Evolutionary conservation across 2,888 invertebrate species (phyloP).

Genomic region (Ophioninae sp.): DNA sequence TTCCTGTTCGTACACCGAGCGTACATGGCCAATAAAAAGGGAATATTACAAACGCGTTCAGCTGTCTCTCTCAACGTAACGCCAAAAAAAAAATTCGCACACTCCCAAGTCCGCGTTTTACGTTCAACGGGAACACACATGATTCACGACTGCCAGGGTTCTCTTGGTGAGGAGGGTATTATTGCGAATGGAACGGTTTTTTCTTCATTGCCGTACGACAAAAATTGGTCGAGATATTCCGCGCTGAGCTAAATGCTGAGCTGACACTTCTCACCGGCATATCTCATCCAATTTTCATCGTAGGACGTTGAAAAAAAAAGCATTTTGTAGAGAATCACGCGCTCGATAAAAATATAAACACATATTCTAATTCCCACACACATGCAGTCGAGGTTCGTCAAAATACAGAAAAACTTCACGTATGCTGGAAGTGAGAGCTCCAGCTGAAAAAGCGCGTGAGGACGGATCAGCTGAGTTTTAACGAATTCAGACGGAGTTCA

Average conservation of each 20-base stretch:
- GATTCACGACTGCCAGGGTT: neutral
- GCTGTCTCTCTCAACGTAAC: neutral
- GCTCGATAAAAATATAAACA: neutral
- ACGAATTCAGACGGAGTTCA: neutral
- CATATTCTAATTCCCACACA: no score
- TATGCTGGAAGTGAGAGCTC: neutral
- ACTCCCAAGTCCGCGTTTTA: neutral
- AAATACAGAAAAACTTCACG: neutral
- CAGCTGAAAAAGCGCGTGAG: neutral
- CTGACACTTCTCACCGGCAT: neutral
- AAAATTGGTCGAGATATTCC: neutral
- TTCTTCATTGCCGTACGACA: neutral
- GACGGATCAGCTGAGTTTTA: neutral
- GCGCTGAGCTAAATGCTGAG: neutral
- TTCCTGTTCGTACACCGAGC: conserved; percentile 22
- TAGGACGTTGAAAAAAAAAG: neutral
- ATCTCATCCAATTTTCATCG: neutral
- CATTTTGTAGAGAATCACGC: neutral
- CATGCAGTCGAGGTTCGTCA: neutral
- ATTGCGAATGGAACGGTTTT: neutral
- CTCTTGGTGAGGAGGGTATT: neutral
- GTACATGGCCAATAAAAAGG: conserved; percentile 33
- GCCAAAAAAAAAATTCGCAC: neutral
- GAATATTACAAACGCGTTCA: conserved; percentile 36
- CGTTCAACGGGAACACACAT: neutral